phyloP scores from a whole-genome alignment of 2,113 vertebrate species.

The Myrmecophaga tridactyla region DNA sequence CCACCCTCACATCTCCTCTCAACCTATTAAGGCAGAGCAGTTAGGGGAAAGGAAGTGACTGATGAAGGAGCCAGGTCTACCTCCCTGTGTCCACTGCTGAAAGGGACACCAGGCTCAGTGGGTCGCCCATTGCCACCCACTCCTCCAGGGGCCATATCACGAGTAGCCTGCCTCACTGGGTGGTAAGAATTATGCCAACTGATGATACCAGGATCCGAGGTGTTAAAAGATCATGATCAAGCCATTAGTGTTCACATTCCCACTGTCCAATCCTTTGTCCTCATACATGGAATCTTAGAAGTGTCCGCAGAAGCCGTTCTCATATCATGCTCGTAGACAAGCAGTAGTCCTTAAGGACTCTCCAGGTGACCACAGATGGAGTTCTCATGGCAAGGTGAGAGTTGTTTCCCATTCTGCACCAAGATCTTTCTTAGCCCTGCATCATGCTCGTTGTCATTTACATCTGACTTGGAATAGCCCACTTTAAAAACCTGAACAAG shows the following conservation, averaged over 20 bases:
- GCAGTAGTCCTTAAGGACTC: neutral
- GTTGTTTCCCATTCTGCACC: neutral
- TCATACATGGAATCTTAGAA: neutral
- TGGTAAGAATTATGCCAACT: conserved; percentile 20
- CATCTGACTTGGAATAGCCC: neutral
- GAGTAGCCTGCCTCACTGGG: neutral
- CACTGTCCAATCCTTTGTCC: neutral
- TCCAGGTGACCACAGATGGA: neutral
- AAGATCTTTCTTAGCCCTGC: neutral
- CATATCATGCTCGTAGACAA: neutral
- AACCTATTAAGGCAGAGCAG: accelerated
- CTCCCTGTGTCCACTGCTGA: neutral
- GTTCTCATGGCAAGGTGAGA: neutral
- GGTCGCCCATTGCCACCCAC: neutral
- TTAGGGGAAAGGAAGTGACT: no score
- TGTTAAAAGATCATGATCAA: conserved; percentile 31
- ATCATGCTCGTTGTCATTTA: neutral
- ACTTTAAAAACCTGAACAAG: neutral
- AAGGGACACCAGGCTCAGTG: neutral
- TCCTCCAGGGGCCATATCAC: neutral
- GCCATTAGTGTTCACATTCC: neutral
- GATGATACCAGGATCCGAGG: neutral
- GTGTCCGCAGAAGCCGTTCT: neutral
- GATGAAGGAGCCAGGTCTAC: neutral
- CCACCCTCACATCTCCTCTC: neutral